A percentile compares a stretch with the other conserved stretches of the same genome.
These are phyloP conservation scores for Lepidurus arcticus DNA, from an alignment of 1,140 invertebrate genomes.

Conservation along the genomic window DNA sequence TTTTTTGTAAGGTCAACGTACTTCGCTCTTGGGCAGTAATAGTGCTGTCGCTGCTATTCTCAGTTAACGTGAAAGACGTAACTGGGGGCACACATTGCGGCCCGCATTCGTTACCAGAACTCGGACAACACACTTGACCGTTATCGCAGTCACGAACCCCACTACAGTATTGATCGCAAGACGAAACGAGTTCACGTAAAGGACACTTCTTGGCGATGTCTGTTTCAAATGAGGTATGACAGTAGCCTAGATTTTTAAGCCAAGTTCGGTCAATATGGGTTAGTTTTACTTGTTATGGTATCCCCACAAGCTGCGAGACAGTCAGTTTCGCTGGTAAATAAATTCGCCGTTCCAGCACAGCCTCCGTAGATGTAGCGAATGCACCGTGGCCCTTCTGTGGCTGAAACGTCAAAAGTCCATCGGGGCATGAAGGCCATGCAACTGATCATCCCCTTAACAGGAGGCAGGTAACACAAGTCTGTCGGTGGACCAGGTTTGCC, in stretches of 20 bases:
- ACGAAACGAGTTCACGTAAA: not conserved
- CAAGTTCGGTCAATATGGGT: not conserved
- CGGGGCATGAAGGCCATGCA: conserved; percentile 33
- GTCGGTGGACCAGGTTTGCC: not conserved
- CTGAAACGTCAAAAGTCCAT: conserved; percentile 30
- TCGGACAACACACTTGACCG: not conserved
- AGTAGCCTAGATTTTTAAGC: not conserved
- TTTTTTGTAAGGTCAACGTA: not conserved
- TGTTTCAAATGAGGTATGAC: not conserved
- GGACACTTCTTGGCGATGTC: not conserved
- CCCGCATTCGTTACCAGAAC: not conserved
- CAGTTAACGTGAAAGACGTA: not conserved
- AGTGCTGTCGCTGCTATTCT: not conserved
- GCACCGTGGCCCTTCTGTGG: conserved; percentile 32
- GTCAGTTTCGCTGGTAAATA: conserved; percentile 39
- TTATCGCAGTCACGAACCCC: not conserved
- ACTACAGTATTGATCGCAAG: not conserved
- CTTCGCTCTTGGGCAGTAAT: not conserved
- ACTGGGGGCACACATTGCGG: not conserved
- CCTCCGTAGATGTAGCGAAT: conserved; percentile 41
- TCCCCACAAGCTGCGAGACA: conserved; percentile 39
- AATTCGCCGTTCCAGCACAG: conserved; percentile 44
- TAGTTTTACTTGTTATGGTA: conserved; percentile 31
- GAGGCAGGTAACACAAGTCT: conserved; percentile 23
- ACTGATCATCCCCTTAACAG: not conserved